Evolutionary conservation across 2,888 invertebrate genomes (phyloP), one percentile per base, ranked within the genome.

Genomic region (Electrophaes corylata): DNA sequence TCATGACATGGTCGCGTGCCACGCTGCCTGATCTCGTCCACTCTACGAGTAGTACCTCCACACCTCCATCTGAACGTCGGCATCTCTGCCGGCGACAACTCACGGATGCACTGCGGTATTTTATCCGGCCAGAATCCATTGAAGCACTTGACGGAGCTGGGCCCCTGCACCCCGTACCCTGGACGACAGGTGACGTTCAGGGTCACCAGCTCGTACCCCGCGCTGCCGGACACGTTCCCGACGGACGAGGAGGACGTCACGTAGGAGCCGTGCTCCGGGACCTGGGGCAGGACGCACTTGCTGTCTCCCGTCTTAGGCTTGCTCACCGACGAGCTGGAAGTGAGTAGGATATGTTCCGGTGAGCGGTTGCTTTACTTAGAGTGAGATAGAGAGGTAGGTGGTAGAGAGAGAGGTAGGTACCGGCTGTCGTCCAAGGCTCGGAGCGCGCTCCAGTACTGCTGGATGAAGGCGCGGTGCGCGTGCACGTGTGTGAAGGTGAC

Each of bases 51-150:
- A n/a, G n/a, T n/a, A n/a, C n/a, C n/a, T n/a, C n/a, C n/a, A n/a
- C n/a, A n/a, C n/a, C n/a, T n/a, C n/a, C n/a, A n/a, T n/a, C n/a
- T n/a, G n/a, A n/a, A n/a, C n/a, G n/a, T n/a, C n/a, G n/a, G n/a
- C n/a, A n/a, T n/a, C n/a, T n/a, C 16, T 18, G 8, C 3, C 16
- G 14, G 16, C 4, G 5, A 29, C 4, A 12, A 37, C 48, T 49
- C 26, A 49, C 49, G 29, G 29, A 40, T 18, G 8, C 49, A 49
- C 6, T 29, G 18, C 6, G 49, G 49, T 18, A 49, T 18, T 4
- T n/a, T 12, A 3, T 49, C 49, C 12, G 49, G 20, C 49, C 49
- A 49, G 19, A 49, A 40, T 1, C 49, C 49, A 23, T 49, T 39
- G 14, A 39, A 49, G 35, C 49, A 49, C 6, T 19, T 35, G 10